Conservation (phyloP, 2,888 invertebrate genomes). For the Myopa testacea region DNA sequence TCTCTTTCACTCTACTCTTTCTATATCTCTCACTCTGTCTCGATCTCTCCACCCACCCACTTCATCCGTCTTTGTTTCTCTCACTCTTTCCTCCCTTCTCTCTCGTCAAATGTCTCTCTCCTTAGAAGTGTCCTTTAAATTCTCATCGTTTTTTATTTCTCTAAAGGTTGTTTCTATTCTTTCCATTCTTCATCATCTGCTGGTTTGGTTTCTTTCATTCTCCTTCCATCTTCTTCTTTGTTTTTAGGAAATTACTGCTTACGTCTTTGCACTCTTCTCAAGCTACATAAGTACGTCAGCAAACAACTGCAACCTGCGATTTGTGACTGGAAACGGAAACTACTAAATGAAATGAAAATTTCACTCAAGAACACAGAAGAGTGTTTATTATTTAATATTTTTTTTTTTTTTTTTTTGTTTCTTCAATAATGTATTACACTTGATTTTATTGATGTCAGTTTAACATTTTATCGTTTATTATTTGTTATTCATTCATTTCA, state of each 20-base stretch:
- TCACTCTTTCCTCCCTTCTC: neutral
- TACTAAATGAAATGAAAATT: too few species aligned
- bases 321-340: too few species aligned
- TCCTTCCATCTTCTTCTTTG: neutral
- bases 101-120: neutral
- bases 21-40: too few species aligned
- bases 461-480: too few species aligned
- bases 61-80: neutral
- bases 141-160: neutral
- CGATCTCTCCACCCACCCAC: too few species aligned
- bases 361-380: too few species aligned
- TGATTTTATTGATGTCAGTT: neutral
- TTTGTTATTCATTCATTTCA: conserved; percentile 9
- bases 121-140: neutral
- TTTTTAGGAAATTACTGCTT: too few species aligned
- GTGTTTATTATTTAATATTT: neutral
- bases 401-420: neutral
- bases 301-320: too few species aligned
- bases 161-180: neutral
- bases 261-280: neutral
- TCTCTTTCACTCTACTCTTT: neutral
- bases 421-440: conserved; percentile 18
- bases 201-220: neutral
- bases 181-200: neutral
- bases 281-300: too few species aligned